Percentiles rank a stretch among this genome's conserved stretches.
Evolutionary conservation across 1,140 invertebrate genomes (phyloP).

Genomic region (Caerostris darwini): DNA sequence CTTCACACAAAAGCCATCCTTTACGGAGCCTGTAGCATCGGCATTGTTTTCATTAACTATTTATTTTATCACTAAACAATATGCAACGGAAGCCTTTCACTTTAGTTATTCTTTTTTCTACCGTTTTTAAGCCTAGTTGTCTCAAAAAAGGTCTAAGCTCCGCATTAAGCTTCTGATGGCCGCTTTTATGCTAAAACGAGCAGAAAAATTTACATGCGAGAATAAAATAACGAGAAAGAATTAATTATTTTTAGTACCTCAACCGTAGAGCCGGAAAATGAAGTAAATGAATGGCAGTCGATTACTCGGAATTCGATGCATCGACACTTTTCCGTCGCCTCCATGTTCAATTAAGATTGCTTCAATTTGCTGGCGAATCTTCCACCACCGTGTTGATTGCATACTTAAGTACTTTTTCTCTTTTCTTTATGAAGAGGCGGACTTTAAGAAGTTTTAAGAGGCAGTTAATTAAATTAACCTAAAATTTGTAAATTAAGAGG

Average conservation of each 20-base stretch:
- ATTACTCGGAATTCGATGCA: constrained; percentile 9
- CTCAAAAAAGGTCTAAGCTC: not conserved
- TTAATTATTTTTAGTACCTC: constrained; percentile 23
- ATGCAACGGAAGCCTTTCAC: not conserved
- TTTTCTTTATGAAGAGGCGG: not conserved
- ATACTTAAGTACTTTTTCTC: not conserved
- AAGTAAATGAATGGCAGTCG: constrained; percentile 16
- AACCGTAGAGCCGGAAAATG: constrained; percentile 23
- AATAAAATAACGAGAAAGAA: not conserved
- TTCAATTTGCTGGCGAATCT: not conserved
- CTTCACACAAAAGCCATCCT: too few relatives aligned
- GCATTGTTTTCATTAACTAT: too few relatives aligned
- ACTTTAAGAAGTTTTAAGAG: not conserved
- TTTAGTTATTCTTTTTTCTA: not conserved
- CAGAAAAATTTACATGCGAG: not conserved
- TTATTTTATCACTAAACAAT: not conserved
- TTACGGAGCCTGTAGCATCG: too few relatives aligned
- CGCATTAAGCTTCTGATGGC: not conserved
- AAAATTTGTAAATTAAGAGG: not conserved
- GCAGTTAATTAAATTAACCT: constrained; percentile 1
- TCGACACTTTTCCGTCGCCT: not conserved
- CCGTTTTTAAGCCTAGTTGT: not conserved
- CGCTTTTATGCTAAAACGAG: constrained; percentile 10
- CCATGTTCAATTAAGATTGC: constrained; percentile 16
- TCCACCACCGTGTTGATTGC: not conserved